Conservation (phyloP, 2,888 invertebrate species). For the Hipparchia semele region DNA sequence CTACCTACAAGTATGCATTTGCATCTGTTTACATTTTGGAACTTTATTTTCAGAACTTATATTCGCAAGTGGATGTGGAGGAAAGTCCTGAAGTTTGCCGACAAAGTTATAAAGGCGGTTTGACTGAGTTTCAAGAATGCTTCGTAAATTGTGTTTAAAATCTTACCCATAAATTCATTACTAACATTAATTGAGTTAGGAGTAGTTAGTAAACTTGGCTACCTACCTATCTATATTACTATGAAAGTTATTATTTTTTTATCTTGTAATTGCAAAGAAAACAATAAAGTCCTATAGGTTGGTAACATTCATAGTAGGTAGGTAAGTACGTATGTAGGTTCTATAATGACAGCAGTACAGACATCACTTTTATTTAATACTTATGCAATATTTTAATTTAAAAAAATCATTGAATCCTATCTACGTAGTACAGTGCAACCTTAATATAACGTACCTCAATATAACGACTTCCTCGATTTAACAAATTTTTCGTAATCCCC, state of each 20-base stretch:
- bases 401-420: too few relatives aligned
- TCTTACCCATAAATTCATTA: neutral
- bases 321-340: too few relatives aligned
- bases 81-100: constrained; percentile 41
- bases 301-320: too few relatives aligned
- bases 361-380: too few relatives aligned
- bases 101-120: constrained; percentile 38
- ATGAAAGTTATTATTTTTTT: neutral
- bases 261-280: neutral
- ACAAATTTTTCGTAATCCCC: too few relatives aligned
- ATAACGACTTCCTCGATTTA: too few relatives aligned
- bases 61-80: constrained; percentile 30
- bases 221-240: too few relatives aligned
- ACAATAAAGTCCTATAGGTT: too few relatives aligned
- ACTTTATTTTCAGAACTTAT: constrained; percentile 25
- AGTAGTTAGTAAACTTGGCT: neutral
- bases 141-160: constrained; percentile 53
- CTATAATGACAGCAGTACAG: too few relatives aligned
- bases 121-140: constrained; percentile 53
- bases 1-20: neutral
- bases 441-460: too few relatives aligned
- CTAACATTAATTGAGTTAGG: neutral
- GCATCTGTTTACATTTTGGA: constrained; percentile 6
- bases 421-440: too few relatives aligned
- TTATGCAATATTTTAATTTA: too few relatives aligned